Conservation (phyloP, 2,797 vertebrate genomes). For the Gymnoscopelus braueri region DNA sequence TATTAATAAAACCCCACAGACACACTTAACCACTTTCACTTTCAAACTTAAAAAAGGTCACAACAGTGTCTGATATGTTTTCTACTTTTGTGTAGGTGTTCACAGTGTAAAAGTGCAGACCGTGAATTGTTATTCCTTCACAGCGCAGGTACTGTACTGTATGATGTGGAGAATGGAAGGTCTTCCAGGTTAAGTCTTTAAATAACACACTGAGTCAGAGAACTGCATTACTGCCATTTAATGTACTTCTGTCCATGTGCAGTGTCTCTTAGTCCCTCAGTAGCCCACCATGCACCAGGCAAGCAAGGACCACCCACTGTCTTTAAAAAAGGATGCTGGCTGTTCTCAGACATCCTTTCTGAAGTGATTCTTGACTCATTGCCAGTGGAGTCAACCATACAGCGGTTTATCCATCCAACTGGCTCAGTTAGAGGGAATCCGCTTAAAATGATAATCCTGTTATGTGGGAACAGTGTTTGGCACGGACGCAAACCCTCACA, state of each 20-base stretch:
- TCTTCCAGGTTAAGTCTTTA: too few species aligned
- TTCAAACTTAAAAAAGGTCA: too few species aligned
- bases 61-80: too few species aligned
- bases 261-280: not conserved
- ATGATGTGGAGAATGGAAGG: too few species aligned
- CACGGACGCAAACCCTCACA: slow-evolving; percentile 7
- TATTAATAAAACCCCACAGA: too few species aligned
- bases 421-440: slow-evolving; percentile 75
- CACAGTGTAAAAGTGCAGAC: slow-evolving; percentile 7
- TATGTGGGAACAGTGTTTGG: slow-evolving; percentile 77
- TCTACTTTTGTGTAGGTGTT: too few species aligned
- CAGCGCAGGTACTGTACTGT: slow-evolving; percentile 5
- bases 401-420: slow-evolving; percentile 74
- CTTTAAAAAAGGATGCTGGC: not conserved
- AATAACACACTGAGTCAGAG: too few species aligned
- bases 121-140: slow-evolving; percentile 49
- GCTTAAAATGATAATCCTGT: slow-evolving; percentile 81
- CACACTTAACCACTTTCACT: too few species aligned
- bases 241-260: not conserved
- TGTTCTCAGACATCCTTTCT: slow-evolving; percentile 52
- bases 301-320: slow-evolving; percentile 40
- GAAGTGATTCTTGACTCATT: slow-evolving; percentile 44
- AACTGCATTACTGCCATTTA: too few species aligned
- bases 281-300: slow-evolving; percentile 10
- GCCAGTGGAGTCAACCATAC: slow-evolving; percentile 65